These are phyloP conservation scores for Drosophila setifemur DNA, from an alignment of 1,140 invertebrate genomes.

Conservation along the genomic window DNA sequence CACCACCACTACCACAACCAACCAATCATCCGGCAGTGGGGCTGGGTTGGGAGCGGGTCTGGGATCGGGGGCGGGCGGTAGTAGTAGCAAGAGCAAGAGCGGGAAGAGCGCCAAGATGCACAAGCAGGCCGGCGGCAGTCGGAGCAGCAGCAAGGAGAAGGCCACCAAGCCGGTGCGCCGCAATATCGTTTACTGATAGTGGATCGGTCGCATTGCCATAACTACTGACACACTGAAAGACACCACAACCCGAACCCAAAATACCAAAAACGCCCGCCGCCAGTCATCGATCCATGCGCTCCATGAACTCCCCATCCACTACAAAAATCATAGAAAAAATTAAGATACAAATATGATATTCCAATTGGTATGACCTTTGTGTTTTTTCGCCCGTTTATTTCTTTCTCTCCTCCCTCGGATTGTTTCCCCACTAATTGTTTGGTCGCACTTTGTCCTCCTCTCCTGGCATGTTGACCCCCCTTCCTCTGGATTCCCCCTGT, in stretches of 20 bases:
- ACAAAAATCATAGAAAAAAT: conserved; percentile 25
- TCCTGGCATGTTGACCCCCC: conserved; percentile 10
- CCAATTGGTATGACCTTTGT: conserved; percentile 70
- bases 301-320: conserved; percentile 19
- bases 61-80: conserved; percentile 20
- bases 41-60: not conserved
- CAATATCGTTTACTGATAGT: conserved; percentile 71
- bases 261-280: conserved; percentile 7
- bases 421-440: conserved; percentile 8
- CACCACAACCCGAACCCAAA: conserved; percentile 9
- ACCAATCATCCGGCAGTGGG: conserved; percentile 46
- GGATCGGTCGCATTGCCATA: conserved; percentile 49
- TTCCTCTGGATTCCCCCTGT: not conserved
- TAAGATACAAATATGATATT: conserved; percentile 21
- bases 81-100: conserved; percentile 53
- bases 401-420: conserved; percentile 7
- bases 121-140: conserved; percentile 52
- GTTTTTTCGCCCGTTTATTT: conserved; percentile 11
- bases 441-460: not conserved
- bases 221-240: conserved; percentile 15
- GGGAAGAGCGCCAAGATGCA: conserved; percentile 65
- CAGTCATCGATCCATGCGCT: conserved; percentile 41
- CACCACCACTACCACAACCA: conserved; percentile 47
- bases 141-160: conserved; percentile 74
- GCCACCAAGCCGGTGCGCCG: conserved; percentile 50